Evolutionary conservation across 2,797 vertebrate species (phyloP).

Genomic region (Crax fasciolata): DNA sequence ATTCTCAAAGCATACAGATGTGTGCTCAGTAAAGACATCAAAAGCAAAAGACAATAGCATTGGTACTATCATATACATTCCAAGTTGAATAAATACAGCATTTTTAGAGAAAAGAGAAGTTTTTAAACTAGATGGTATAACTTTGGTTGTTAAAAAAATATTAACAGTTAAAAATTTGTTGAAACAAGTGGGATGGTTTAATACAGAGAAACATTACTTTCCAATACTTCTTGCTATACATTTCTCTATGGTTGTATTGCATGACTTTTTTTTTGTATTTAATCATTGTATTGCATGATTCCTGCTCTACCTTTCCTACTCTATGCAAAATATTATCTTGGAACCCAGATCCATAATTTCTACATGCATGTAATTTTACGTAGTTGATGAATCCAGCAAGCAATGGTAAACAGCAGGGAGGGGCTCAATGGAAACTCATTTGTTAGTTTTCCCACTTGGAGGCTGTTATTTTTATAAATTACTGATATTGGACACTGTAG

Average conservation of each 20-base stretch:
- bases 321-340: conserved; percentile 22
- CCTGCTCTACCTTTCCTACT: neutral
- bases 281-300: neutral
- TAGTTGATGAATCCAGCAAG: conserved; percentile 68
- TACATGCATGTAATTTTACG: conserved; percentile 72
- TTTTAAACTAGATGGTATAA: neutral
- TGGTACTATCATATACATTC: neutral
- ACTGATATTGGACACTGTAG: conserved; percentile 83
- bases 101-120: neutral
- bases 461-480: conserved; percentile 83
- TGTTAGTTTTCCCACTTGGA: conserved; percentile 84
- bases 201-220: neutral
- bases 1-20: neutral
- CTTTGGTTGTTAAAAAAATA: neutral
- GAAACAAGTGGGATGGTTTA: neutral
- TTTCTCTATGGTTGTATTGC: neutral
- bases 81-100: neutral
- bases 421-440: conserved; percentile 80
- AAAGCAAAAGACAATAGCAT: neutral
- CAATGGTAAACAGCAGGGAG: conserved; percentile 81
- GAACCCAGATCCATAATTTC: conserved; percentile 48
- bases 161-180: neutral
- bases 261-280: conserved; percentile 12
- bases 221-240: neutral
- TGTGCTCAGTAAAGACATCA: neutral